Base-by-base conservation (phyloP, 2,888 invertebrate genomes). In the Sipha maydis region DNA sequence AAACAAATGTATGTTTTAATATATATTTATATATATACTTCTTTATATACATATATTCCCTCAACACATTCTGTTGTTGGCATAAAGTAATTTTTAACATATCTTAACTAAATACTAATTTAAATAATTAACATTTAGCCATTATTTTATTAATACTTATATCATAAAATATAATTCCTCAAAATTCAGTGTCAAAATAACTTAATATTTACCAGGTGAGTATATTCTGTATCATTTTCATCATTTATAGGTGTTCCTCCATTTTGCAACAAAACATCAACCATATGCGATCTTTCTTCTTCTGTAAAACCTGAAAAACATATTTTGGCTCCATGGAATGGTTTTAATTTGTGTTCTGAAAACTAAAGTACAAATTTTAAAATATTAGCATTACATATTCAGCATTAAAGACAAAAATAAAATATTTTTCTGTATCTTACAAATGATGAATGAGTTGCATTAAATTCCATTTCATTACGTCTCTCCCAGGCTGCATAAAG, bases 201-300 rank as follows among this genome's bases (percentile, higher is more conserved):
- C 17, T 5, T 71, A 84, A 82, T 67, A 90, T 89, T 80, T 93
- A 99, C 98, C 92, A 98, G 95, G 93, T 99, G 98, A 76, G 97
- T 97, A 92, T 97, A 97, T 91, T 95, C 94, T 34, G 95, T 94
- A 93, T 97, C 97, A 91, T 96, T 96, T 90, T 95, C 93, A 89
- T 92, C 92, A 76, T 94, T 94, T 90, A 96, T 95, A 90, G 95
- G 94, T 90, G 95, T 95, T 89, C 97, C 97, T 91, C 97, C 97
- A 93, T 98, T 98, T 91, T 95, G 95, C 91, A 95, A 93, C 89
- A 98, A 94, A 90, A 98, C 95, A 91, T 98, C 97, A 90, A 95
- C 95, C 98, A 98, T 98, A 92, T 98, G 97, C 91, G 95, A 95
- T 91, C 96, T 95, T 92, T 98, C 98, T 91, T 97, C 97, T 89